These are phyloP conservation scores for Scytalopus superciliaris DNA, from an alignment of 2,113 vertebrate species.

Conservation along the genomic window DNA sequence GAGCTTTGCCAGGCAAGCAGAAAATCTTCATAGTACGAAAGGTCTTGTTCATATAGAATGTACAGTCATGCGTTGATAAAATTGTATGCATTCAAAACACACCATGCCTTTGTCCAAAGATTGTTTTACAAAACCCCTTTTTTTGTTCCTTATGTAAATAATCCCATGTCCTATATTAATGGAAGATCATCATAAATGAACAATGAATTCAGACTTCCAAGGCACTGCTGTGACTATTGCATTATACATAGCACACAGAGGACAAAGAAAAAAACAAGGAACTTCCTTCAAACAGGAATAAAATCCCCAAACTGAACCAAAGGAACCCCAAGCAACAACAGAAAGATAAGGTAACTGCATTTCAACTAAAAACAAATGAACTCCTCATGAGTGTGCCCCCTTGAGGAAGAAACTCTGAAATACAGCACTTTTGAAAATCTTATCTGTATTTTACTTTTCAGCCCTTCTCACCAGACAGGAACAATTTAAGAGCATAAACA, in stretches of 20 bases:
- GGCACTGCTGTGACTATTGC: not conserved
- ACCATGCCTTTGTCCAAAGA: not conserved
- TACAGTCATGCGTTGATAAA: constrained; percentile 42
- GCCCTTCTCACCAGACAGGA: not conserved
- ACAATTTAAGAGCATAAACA: not conserved
- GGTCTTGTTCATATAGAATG: constrained; percentile 30
- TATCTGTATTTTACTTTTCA: not conserved
- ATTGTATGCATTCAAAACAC: not conserved
- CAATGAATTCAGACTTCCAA: not conserved
- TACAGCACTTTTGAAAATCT: not conserved
- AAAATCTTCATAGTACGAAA: constrained; percentile 39
- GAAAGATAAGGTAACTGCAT: not conserved
- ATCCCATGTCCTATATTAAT: not conserved
- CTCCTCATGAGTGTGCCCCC: not conserved
- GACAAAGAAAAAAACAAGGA: not conserved
- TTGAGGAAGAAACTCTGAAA: not conserved
- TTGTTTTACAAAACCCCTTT: constrained; percentile 21
- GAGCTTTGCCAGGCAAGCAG: constrained; percentile 56
- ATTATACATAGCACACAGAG: not conserved
- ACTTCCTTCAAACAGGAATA: not conserved
- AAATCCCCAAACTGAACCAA: not conserved
- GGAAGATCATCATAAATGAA: constrained; percentile 23
- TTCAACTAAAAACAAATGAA: not conserved
- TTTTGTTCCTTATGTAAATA: constrained; percentile 10
- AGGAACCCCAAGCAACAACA: not conserved